Conservation (phyloP, 2,888 invertebrate genomes). For the Agelastica alni region DNA sequence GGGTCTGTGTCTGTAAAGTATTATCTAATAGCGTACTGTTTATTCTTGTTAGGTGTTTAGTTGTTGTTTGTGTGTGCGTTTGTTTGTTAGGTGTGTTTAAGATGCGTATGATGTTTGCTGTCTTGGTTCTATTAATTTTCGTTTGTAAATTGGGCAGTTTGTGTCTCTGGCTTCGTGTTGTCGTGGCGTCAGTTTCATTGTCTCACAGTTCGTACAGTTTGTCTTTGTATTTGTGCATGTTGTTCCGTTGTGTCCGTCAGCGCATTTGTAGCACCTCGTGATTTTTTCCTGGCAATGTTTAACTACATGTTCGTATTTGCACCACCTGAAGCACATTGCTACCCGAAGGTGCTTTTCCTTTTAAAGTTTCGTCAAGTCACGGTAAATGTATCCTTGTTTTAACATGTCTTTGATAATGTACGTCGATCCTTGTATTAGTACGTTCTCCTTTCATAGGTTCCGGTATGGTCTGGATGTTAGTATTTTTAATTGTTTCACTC, state of each 20-base stretch:
- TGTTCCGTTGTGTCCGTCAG: not conserved
- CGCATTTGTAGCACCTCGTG: not conserved
- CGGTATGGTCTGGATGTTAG: too few species aligned
- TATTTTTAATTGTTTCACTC: too few species aligned
- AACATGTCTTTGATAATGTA: too few species aligned
- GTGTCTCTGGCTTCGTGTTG: not conserved
- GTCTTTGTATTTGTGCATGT: not conserved
- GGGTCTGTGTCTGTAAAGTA: conserved; percentile 2
- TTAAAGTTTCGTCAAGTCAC: not conserved
- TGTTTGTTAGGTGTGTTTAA: too few species aligned
- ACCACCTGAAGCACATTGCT: too few species aligned
- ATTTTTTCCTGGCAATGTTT: not conserved
- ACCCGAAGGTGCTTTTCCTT: not conserved
- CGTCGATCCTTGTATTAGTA: not conserved
- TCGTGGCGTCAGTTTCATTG: not conserved
- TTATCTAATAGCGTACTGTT: not conserved
- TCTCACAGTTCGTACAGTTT: not conserved
- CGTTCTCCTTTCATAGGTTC: not conserved
- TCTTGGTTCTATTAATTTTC: not conserved
- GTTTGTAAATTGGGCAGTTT: not conserved
- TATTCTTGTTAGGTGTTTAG: not conserved
- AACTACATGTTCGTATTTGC: not conserved
- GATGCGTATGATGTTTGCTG: too few species aligned
- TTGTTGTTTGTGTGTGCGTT: not conserved
- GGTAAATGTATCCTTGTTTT: too few species aligned